Base-by-base conservation (phyloP, 2,113 vertebrate species). In the Larimichthys crocea region DNA sequence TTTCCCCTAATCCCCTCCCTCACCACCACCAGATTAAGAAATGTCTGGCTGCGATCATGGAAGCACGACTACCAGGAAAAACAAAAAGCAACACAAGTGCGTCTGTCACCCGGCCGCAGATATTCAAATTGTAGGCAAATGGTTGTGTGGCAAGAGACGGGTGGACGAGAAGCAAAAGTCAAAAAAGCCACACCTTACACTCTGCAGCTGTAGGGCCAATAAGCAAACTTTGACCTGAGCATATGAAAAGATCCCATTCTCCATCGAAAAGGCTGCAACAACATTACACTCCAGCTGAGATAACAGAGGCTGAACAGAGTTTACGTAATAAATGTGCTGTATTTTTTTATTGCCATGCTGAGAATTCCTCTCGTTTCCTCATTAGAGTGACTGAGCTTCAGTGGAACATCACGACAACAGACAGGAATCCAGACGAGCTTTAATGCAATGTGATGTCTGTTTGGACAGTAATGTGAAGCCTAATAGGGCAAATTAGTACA, bases 71-170 rank as follows among this genome's bases (percentile, higher is more conserved):
- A 16, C 31, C 49, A 52, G 72, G 11, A 22, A 52, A 61, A 83
- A 26, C 26, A 24, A 67, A 56, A 76, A 82, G 48, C 65, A 83
- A 48, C 10, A 16, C 0, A 17, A 14, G n/a, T 5, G 42, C 17
- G 9, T 56, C 31, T 60, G 56, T 76, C 46, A 24, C n/a, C 20
- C 3, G 6, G 24, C 49, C 5, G 2, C 64, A 64, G 22, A 79
- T 79, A 95, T 93, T 91, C 92, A 95, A 95, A 95, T 29, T 64
- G 40, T 66, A 94, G 65, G 73, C 92, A 95, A 95, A 94, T 93
- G 57, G 3, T 48, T 5, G 46, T 12, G 63, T 14, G 35, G 35
- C 7, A 2, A 40, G 35, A 40, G 35, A 24, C 75, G 67, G 83
- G 71, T 80, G 81, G 29, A 80, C 63, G 7, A 17, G 29, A 74